A percentile compares a stretch with the other conserved stretches of the same genome.
phyloP scores from a whole-genome alignment of 2,797 vertebrate genomes.

The Cirrhinus mrigala region DNA sequence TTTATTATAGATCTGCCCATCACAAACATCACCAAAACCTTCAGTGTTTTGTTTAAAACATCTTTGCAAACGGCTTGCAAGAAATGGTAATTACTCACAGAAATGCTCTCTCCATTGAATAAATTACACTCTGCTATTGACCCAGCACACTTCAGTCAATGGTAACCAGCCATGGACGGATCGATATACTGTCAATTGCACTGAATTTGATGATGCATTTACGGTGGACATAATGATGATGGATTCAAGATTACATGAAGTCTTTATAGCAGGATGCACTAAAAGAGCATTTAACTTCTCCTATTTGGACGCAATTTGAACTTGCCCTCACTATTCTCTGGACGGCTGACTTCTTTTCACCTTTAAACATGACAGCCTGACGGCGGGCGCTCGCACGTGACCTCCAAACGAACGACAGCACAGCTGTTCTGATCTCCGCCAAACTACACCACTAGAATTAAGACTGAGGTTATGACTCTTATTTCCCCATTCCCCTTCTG shows the following conservation, averaged over 20 bases:
- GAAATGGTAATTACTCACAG: neutral
- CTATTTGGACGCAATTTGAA: neutral
- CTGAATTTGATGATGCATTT: neutral
- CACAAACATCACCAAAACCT: neutral
- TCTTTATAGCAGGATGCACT: neutral
- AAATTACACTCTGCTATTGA: neutral
- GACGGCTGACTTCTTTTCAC: neutral
- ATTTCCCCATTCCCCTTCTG: conserved; percentile 59
- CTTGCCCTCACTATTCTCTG: conserved; percentile 4
- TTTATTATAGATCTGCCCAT: neutral
- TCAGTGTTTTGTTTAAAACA: neutral
- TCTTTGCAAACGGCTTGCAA: neutral
- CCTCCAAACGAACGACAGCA: conserved; percentile 53
- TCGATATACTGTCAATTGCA: neutral
- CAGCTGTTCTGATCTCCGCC: conserved; percentile 70
- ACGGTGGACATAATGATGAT: neutral
- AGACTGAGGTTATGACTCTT: conserved; percentile 72
- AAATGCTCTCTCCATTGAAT: neutral
- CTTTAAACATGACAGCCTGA: conserved; percentile 39
- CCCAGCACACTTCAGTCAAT: conserved; percentile 11
- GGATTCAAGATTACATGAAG: neutral
- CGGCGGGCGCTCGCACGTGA: conserved; percentile 23
- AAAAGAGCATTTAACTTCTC: neutral
- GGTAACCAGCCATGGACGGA: neutral
- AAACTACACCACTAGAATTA: conserved; percentile 73